These are phyloP conservation scores for Hydra vulgaris DNA, from an alignment of 30 jellyfish, hydroid and myxozoan genomes.

Conservation along the genomic window DNA sequence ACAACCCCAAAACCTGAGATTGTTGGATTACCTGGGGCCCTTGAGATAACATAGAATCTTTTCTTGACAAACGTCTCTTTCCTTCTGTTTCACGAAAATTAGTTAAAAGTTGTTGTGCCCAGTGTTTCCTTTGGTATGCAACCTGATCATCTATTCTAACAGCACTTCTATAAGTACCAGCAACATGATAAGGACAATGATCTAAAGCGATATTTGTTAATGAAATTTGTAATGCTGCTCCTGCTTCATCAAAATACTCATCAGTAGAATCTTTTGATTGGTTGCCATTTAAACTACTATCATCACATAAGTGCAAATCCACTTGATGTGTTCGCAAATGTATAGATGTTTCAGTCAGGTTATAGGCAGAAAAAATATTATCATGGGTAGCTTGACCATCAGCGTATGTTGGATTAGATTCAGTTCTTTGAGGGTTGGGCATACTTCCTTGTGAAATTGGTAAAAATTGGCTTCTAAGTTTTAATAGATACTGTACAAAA, in stretches of 20 bases:
- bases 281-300: constrained; percentile 51
- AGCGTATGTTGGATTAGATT: constrained; percentile 28
- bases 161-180: constrained; percentile 51
- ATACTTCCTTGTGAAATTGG: constrained; percentile 74
- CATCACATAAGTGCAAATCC: constrained; percentile 91
- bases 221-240: constrained; percentile 82
- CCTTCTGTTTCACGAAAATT: constrained; percentile 74
- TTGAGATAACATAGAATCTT: background rate
- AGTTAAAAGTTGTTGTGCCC: constrained; percentile 89
- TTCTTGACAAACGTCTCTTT: background rate
- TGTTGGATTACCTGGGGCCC: background rate
- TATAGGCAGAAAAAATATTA: constrained; percentile 54
- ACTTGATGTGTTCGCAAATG: constrained; percentile 66
- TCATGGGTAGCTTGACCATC: constrained; percentile 36
- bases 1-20: too few relatives aligned
- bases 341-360: constrained; percentile 74
- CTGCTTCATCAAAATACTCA: constrained; percentile 22
- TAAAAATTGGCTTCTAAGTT: constrained; percentile 50
- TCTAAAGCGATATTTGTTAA: constrained; percentile 46
- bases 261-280: background rate
- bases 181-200: constrained; percentile 94
- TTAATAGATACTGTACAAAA: constrained; percentile 65
- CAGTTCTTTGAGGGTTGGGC: constrained; percentile 17
- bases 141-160: constrained; percentile 57
- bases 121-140: constrained; percentile 56